Conservation (phyloP, 2,888 invertebrate genomes). For the Sarcophaga variegata region DNA sequence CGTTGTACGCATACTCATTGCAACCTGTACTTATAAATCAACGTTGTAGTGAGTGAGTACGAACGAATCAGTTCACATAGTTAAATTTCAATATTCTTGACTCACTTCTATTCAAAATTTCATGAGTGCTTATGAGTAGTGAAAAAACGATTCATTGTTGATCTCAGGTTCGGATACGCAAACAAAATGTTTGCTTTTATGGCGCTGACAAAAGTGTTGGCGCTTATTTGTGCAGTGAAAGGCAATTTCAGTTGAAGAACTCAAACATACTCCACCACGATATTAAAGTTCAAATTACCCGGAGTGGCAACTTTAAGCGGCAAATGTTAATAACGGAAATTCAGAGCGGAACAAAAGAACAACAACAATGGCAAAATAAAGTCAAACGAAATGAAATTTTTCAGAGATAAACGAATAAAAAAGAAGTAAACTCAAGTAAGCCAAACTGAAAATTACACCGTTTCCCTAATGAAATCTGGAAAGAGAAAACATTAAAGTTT, state of each 20-base stretch:
- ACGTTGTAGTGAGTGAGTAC: too few species aligned
- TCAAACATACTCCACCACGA: constrained; percentile 17
- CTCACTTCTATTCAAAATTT: too few species aligned
- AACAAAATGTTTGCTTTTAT: too few species aligned
- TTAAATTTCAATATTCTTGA: too few species aligned
- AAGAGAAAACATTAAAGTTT: not conserved
- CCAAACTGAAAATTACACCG: not conserved
- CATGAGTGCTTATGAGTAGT: too few species aligned
- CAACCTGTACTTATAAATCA: too few species aligned
- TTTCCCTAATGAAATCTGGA: not conserved
- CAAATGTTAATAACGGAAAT: constrained; percentile 25
- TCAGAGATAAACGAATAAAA: not conserved
- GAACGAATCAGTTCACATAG: too few species aligned
- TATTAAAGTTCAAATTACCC: constrained; percentile 20
- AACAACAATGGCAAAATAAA: constrained; percentile 3
- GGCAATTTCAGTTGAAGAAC: not conserved
- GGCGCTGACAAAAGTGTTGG: too few species aligned
- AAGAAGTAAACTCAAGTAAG: not conserved
- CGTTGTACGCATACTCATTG: too few species aligned
- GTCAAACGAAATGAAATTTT: too few species aligned
- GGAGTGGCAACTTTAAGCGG: not conserved
- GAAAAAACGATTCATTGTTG: too few species aligned
- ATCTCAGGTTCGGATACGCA: too few species aligned
- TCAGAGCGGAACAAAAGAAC: not conserved
- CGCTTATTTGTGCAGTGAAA: not conserved